A percentile compares a stretch with the other conserved stretches of the same genome.
Conservation (phyloP, 2,888 invertebrate genomes). For the Cryptocephalus moraei region DNA sequence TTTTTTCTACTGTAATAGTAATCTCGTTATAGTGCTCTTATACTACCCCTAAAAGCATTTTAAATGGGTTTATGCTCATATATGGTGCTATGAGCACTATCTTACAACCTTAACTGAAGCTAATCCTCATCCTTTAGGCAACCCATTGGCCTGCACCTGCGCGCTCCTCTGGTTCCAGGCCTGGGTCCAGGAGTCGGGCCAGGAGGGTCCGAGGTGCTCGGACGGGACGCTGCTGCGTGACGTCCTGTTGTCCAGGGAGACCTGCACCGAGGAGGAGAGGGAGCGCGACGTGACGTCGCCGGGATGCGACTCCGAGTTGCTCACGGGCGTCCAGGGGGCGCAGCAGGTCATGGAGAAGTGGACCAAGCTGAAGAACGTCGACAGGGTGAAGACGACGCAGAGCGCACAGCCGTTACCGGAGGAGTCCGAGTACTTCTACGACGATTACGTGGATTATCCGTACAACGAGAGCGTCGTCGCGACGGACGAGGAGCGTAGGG, state of each 20-base stretch:
- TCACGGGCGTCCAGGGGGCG: conserved; percentile 14
- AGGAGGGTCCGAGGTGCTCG: conserved; percentile 66
- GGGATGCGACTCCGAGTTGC: conserved; percentile 60
- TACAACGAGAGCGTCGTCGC: conserved; percentile 48
- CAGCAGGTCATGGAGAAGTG: not conserved
- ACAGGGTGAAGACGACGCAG: conserved; percentile 7
- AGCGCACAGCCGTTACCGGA: conserved; percentile 53
- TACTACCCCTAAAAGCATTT: too few relatives aligned
- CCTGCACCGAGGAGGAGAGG: conserved; percentile 45
- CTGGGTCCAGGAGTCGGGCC: conserved; percentile 68
- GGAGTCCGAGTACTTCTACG: conserved; percentile 74
- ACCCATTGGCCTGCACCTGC: conserved; percentile 75
- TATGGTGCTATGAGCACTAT: conserved; percentile 1
- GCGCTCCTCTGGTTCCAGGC: conserved; percentile 73
- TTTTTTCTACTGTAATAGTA: too few relatives aligned
- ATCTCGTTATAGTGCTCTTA: too few relatives aligned
- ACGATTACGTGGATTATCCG: conserved; percentile 72
- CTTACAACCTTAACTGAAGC: not conserved
- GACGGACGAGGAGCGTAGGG: not conserved
- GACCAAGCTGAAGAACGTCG: conserved; percentile 31
- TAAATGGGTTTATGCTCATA: too few relatives aligned
- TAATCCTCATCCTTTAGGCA: conserved; percentile 47
- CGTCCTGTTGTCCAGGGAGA: conserved; percentile 57
- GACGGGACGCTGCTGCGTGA: conserved; percentile 70
- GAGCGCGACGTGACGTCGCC: conserved; percentile 49